Base-by-base conservation (phyloP, 2,797 vertebrate genomes). In the Epinephelus malabaricus region DNA sequence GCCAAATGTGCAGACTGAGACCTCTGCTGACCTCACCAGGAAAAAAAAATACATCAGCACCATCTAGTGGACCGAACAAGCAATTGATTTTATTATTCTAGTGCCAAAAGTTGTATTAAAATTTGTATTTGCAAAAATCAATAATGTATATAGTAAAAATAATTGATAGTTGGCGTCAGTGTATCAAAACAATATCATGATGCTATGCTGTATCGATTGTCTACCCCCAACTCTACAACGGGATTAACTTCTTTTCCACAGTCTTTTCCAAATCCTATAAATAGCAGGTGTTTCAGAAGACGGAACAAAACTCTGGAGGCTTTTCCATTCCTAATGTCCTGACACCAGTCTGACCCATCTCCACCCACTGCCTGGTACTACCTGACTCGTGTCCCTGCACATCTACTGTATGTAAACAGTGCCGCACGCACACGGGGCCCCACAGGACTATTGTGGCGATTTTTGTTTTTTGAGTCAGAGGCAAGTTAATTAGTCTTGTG, bases 261-360 rank as follows among this genome's bases (percentile, higher is more conserved):
- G 72, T 79, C 79, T 88, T 90, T 92, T 85, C 83, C 76, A 91
- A 82, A 90, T 79, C 69, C 92, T 95, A 94, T 93, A 92, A 93
- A 94, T 95, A 94, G 87, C 88, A 88, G 78, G 73, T 88, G 85
- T 91, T 93, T 85, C 76, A 81, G 76, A 79, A 71, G 82, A 76
- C 84, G 83, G 77, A 91, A 92, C 88, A 91, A 92, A 92, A 80
- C 80, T 81, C 76, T 30, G 72, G 74, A 84, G 66, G 61, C 76
- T 87, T 88, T 83, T 84, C 86, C 83, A 92, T 91, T 94, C 89
- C 92, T 82, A 82, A 86, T 89, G 93, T 92, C 91, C 76, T 92
- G 90, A 92, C 86, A 69, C 46, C 1, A 8, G 76, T 59, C 86
- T 56, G 27, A 87, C 63, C 54, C 69, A 40, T 79, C 78, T 79